Evolutionary conservation across 1,140 invertebrate species (phyloP).

Genomic region (Melipona quadrifasciata): DNA sequence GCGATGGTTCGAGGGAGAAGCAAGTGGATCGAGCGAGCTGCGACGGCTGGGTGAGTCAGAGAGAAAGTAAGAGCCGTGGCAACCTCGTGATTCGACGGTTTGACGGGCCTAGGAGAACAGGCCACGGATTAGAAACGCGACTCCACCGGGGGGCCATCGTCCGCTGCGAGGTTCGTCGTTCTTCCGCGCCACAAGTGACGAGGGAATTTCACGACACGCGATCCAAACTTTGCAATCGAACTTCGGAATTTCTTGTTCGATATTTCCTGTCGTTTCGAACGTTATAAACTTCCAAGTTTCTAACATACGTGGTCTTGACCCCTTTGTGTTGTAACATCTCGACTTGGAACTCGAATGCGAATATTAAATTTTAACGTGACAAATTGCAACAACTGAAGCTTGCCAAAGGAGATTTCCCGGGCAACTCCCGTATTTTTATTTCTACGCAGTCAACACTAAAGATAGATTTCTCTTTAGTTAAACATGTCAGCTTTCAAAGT

Average conservation of each 20-base stretch:
- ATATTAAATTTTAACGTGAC: too few relatives aligned
- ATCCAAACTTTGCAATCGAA: background rate
- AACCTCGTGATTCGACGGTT: constrained; percentile 53
- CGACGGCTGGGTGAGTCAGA: constrained; percentile 65
- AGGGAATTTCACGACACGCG: background rate
- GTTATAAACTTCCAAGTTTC: background rate
- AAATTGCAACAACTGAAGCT: too few relatives aligned
- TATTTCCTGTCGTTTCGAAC: background rate
- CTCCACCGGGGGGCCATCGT: constrained; percentile 41
- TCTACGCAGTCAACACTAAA: too few relatives aligned
- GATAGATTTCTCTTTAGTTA: too few relatives aligned
- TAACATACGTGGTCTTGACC: background rate
- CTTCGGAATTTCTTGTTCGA: background rate
- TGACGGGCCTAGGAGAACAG: constrained; percentile 41
- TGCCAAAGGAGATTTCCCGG: too few relatives aligned
- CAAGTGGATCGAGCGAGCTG: constrained; percentile 53
- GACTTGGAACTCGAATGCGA: too few relatives aligned
- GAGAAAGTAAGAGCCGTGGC: constrained; percentile 67
- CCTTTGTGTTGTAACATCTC: too few relatives aligned
- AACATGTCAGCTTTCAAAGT: too few relatives aligned
- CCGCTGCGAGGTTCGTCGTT: constrained; percentile 22
- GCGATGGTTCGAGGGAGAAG: constrained; percentile 18
- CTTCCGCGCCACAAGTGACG: background rate
- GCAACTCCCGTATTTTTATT: too few relatives aligned
- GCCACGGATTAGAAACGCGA: constrained; percentile 51